phyloP scores from a whole-genome alignment of 2,888 invertebrate species.

The Latheticus oryzae region DNA sequence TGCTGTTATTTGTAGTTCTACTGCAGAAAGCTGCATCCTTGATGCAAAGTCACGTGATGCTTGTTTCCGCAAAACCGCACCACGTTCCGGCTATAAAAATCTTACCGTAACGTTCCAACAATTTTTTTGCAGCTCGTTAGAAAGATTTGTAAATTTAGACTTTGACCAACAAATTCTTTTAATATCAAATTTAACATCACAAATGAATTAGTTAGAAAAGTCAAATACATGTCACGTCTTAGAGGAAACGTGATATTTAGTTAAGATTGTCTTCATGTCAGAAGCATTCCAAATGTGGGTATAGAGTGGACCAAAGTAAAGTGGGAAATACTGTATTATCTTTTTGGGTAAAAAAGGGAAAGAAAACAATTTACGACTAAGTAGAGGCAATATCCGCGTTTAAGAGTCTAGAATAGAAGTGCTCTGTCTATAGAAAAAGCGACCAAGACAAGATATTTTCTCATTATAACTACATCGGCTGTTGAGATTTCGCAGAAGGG shows the following conservation, averaged over 20 bases:
- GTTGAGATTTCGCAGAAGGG: slow-evolving; percentile 4
- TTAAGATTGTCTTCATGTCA: slow-evolving; percentile 6
- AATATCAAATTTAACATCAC: too few species aligned
- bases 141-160: not conserved
- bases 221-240: slow-evolving; percentile 6
- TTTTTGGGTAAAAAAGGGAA: too few species aligned
- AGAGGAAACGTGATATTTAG: slow-evolving; percentile 9
- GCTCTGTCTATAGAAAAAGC: not conserved
- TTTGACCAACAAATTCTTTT: too few species aligned
- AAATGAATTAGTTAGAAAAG: too few species aligned
- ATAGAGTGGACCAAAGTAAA: too few species aligned
- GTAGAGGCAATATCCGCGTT: slow-evolving; percentile 14
- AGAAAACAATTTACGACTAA: slow-evolving; percentile 12
- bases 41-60: slow-evolving; percentile 9
- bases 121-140: slow-evolving; percentile 16
- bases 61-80: slow-evolving; percentile 16
- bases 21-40: slow-evolving; percentile 13
- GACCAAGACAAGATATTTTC: not conserved
- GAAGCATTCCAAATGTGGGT: too few species aligned
- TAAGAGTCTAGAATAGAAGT: too few species aligned
- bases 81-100: slow-evolving; percentile 14
- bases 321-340: too few species aligned
- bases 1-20: not conserved
- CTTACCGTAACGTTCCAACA: not conserved
- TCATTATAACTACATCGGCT: slow-evolving; percentile 9